Evolutionary conservation across 2,888 invertebrate species (phyloP).

Genomic region (Drosophila phalerata): DNA sequence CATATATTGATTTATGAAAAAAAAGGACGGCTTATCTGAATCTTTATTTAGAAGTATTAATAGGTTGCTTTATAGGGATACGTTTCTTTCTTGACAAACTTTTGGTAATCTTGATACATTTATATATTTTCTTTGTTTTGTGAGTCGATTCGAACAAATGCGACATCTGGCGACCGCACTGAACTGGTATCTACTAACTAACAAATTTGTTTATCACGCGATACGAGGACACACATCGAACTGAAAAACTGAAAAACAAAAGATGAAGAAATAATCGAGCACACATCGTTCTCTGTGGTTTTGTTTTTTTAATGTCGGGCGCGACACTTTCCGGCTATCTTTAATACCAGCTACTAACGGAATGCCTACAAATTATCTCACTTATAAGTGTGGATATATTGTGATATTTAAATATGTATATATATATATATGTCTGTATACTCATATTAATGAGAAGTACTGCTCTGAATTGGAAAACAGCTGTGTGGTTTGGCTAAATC

Average conservation of each 20-base stretch:
- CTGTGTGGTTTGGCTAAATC: conserved; percentile 52
- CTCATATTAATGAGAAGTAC: conserved; percentile 39
- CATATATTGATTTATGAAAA: neutral
- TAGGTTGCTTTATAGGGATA: neutral
- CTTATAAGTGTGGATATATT: conserved; percentile 4
- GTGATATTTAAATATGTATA: neutral
- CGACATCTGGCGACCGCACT: conserved; percentile 8
- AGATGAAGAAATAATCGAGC: conserved; percentile 9
- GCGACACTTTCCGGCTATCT: conserved; percentile 33
- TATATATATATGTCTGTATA: neutral
- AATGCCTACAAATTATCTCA: conserved; percentile 22
- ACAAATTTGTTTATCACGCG: conserved; percentile 23
- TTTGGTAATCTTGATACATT: neutral
- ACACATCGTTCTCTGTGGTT: conserved; percentile 14
- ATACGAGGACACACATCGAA: conserved; percentile 19
- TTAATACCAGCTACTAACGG: conserved; percentile 35
- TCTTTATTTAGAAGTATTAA: neutral
- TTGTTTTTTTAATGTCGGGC: conserved; percentile 21
- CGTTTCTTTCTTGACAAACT: neutral
- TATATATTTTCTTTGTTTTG: conserved; percentile 1
- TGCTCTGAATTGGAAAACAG: conserved; percentile 57
- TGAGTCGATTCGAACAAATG: conserved; percentile 7
- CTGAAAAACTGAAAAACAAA: conserved; percentile 8
- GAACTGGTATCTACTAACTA: conserved; percentile 35
- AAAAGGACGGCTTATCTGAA: too few species aligned